Percentiles rank a stretch among this genome's conserved stretches.
These are phyloP conservation scores for Microctenopoma stevenorrisi DNA, from an alignment of 2,797 vertebrate species.

Conservation along the genomic window DNA sequence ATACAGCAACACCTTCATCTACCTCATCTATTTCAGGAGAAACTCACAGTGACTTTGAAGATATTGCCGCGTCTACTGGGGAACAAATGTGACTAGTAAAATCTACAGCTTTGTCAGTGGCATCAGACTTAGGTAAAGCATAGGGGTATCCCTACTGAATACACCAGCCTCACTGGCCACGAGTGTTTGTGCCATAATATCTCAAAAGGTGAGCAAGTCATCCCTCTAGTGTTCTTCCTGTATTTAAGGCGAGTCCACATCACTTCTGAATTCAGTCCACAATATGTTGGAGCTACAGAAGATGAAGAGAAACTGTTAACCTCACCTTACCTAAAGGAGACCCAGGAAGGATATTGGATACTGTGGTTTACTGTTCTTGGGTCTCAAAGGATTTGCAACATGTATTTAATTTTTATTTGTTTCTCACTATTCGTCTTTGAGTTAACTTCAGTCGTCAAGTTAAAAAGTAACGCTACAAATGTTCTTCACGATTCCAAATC, in stretches of 20 bases:
- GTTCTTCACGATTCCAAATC: neutral
- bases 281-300: slow-evolving; percentile 22
- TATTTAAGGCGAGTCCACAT: slow-evolving; percentile 46
- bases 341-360: neutral
- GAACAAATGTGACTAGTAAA: slow-evolving; percentile 20
- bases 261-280: slow-evolving; percentile 49
- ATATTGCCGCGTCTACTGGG: neutral
- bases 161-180: slow-evolving; percentile 19
- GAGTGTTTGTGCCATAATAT: slow-evolving; percentile 44
- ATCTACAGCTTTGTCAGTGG: slow-evolving; percentile 31
- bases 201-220: slow-evolving; percentile 35
- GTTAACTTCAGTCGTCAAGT: neutral
- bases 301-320: slow-evolving; percentile 22
- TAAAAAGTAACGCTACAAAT: neutral
- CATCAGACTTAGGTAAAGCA: slow-evolving; percentile 26
- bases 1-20: neutral
- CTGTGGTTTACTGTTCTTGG: neutral
- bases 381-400: slow-evolving; percentile 15
- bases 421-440: neutral
- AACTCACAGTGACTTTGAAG: slow-evolving; percentile 18
- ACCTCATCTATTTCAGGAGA: slow-evolving; percentile 4
- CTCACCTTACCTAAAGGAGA: slow-evolving; percentile 6
- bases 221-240: slow-evolving; percentile 51
- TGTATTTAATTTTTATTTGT: neutral
- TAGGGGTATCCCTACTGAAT: slow-evolving; percentile 26